Evolutionary conservation across 1,140 invertebrate species (phyloP).

Genomic region (Nomia melanderi): DNA sequence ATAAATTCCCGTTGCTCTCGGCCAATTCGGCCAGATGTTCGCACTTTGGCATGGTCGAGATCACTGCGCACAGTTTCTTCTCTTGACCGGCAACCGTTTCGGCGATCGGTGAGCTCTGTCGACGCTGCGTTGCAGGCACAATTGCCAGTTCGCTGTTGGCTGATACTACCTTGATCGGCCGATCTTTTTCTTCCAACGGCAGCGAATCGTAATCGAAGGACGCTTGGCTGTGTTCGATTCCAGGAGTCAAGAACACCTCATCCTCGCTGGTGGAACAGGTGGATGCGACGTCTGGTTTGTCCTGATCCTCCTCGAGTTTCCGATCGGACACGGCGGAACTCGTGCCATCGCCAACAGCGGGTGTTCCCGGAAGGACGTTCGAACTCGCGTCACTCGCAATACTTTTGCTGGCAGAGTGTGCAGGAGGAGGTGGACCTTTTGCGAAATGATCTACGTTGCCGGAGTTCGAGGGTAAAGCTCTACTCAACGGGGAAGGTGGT

Average conservation of each 20-base stretch:
- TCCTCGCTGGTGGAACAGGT: slow-evolving; percentile 4
- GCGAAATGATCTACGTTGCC: slow-evolving; percentile 23
- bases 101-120: background rate
- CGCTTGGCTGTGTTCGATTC: background rate
- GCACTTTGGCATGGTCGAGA: slow-evolving; percentile 73
- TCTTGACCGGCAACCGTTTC: background rate
- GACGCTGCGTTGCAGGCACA: too few relatives aligned
- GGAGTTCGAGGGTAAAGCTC: slow-evolving; percentile 4
- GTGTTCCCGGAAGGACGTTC: background rate
- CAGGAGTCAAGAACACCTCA: background rate
- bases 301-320: background rate
- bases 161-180: background rate
- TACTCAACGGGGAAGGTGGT: slow-evolving; percentile 26
- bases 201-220: background rate
- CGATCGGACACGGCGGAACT: background rate
- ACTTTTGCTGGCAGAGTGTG: background rate
- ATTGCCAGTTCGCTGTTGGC: too few relatives aligned
- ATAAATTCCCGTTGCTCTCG: background rate
- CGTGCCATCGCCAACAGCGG: background rate
- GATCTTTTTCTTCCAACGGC: background rate
- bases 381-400: background rate
- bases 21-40: slow-evolving; percentile 47
- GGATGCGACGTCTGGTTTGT: background rate
- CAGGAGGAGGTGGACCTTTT: background rate
- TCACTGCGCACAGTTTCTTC: slow-evolving; percentile 60